A percentile compares a stretch with the other conserved stretches of the same genome.
Evolutionary conservation across 2,797 vertebrate species (phyloP).

Genomic region (Sebastes goodei): DNA sequence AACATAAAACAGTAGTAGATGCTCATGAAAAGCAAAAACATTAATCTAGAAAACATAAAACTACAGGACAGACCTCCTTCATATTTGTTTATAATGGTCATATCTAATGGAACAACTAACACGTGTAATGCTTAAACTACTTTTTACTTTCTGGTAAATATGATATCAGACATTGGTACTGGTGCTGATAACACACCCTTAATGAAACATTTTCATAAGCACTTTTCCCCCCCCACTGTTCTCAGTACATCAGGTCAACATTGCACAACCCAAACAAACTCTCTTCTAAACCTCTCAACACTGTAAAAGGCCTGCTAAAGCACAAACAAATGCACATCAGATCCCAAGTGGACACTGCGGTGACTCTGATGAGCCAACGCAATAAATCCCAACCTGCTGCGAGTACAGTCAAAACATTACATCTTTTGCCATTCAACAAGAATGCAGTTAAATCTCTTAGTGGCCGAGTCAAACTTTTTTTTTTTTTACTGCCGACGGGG

Average conservation of each 20-base stretch:
- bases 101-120: conserved; percentile 27
- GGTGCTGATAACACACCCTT: conserved; percentile 25
- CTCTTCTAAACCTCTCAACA: conserved; percentile 24
- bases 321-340: not conserved
- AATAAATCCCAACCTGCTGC: not conserved
- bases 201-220: conserved; percentile 10
- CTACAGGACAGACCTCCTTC: conserved; percentile 33
- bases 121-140: conserved; percentile 13
- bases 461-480: not conserved
- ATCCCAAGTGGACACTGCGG: not conserved
- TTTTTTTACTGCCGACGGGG: not conserved
- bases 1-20: conserved; percentile 47
- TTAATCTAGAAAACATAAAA: conserved; percentile 52
- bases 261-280: conserved; percentile 67
- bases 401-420: not conserved
- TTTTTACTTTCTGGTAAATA: conserved; percentile 33
- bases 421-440: not conserved
- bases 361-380: not conserved
- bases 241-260: conserved; percentile 47
- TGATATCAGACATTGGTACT: conserved; percentile 33
- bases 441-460: conserved; percentile 24
- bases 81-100: conserved; percentile 27
- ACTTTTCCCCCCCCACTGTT: conserved; percentile 3
- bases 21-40: conserved; percentile 47
- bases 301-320: conserved; percentile 21